A percentile compares a stretch with the other conserved stretches of the same genome.
These are phyloP conservation scores for Sinotaia quadrata DNA, from an alignment of 2,888 invertebrate species.

Conservation along the genomic window DNA sequence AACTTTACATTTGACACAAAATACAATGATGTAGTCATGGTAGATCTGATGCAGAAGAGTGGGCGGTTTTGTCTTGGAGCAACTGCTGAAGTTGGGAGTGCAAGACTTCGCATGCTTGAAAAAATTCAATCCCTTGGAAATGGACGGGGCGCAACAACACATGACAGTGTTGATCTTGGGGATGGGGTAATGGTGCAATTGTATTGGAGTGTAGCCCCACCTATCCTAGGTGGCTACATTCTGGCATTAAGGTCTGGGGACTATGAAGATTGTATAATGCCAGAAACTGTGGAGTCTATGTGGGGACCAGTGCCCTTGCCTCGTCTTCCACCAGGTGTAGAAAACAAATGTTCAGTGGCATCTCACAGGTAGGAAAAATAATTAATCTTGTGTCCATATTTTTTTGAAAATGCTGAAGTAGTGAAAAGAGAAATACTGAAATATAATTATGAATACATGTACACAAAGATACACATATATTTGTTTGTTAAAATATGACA, in stretches of 20 bases:
- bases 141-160: slow-evolving; percentile 31
- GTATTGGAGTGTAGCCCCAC: slow-evolving; percentile 39
- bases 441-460: not conserved
- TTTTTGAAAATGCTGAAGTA: not conserved
- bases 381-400: not conserved
- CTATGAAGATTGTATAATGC: slow-evolving; percentile 70
- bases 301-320: slow-evolving; percentile 71
- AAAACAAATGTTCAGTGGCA: slow-evolving; percentile 69
- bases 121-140: slow-evolving; percentile 37
- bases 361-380: slow-evolving; percentile 60
- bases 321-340: slow-evolving; percentile 60
- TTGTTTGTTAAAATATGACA: no score
- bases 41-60: slow-evolving; percentile 36
- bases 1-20: slow-evolving; percentile 44
- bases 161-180: slow-evolving; percentile 36
- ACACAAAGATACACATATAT: slow-evolving; percentile 6
- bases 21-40: slow-evolving; percentile 42
- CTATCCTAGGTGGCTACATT: slow-evolving; percentile 50
- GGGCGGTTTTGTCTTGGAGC: slow-evolving; percentile 40
- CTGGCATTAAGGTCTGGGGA: slow-evolving; percentile 65
- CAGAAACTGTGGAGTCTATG: slow-evolving; percentile 64
- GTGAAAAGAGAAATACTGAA: not conserved
- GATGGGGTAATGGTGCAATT: slow-evolving; percentile 32
- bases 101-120: slow-evolving; percentile 34
- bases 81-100: slow-evolving; percentile 38